phyloP scores from a whole-genome alignment of 2,797 vertebrate genomes.

The Morelia viridis region DNA sequence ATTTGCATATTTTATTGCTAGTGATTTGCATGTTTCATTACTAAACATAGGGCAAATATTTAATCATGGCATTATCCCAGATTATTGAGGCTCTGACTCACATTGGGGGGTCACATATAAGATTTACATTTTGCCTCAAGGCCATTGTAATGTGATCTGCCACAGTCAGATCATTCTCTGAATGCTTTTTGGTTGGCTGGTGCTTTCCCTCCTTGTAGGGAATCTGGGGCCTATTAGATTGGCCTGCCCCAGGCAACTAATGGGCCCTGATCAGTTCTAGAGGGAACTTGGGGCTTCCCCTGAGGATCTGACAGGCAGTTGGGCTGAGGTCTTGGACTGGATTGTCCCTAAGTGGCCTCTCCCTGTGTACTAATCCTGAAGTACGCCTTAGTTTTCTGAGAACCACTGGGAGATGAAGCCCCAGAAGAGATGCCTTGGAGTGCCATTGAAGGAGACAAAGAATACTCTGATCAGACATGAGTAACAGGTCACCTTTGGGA shows the following conservation, averaged over 20 bases:
- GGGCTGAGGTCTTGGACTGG: background rate
- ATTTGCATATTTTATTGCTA: background rate
- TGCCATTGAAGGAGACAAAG: background rate
- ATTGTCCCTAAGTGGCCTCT: background rate
- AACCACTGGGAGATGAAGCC: background rate
- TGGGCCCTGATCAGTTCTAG: background rate
- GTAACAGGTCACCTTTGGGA: background rate
- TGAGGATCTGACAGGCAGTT: background rate
- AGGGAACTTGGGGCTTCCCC: background rate
- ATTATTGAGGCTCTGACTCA: background rate
- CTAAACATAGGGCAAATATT: background rate
- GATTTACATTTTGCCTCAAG: background rate
- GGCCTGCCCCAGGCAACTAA: background rate
- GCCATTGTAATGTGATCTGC: background rate
- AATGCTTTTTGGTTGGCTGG: background rate
- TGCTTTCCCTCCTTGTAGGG: background rate
- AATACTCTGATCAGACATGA: background rate
- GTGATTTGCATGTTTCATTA: background rate
- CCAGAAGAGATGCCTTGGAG: background rate
- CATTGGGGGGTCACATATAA: background rate
- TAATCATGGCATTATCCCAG: background rate
- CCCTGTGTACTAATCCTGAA: background rate
- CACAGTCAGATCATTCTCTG: background rate
- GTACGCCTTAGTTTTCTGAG: background rate
- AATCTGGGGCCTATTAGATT: background rate